Conservation (phyloP, 2,888 invertebrate genomes). For the Leptopterna dolabrata region DNA sequence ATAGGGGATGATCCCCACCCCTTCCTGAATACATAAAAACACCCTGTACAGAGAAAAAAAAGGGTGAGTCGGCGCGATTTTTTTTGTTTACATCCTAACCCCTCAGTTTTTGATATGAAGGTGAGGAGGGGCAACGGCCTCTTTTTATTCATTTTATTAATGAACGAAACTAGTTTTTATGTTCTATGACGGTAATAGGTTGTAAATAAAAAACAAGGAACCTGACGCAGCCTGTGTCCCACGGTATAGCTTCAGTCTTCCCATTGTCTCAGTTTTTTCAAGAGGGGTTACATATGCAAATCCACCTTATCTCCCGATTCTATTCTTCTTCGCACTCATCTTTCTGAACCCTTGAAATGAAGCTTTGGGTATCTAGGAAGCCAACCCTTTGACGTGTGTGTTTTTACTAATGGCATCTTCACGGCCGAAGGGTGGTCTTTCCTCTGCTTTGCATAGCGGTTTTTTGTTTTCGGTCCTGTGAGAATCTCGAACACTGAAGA, state of each 20-base stretch:
- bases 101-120: conserved; percentile 5
- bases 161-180: conserved; percentile 59
- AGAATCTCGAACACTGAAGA: conserved; percentile 34
- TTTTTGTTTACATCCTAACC: conserved; percentile 38
- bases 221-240: conserved; percentile 46
- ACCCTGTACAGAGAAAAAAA: not conserved
- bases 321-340: conserved; percentile 20
- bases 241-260: conserved; percentile 37
- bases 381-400: conserved; percentile 58
- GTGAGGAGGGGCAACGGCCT: not conserved
- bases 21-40: not conserved
- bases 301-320: conserved; percentile 26
- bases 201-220: conserved; percentile 58
- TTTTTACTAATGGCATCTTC: conserved; percentile 62
- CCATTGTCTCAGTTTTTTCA: conserved; percentile 53
- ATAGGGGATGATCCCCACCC: conserved; percentile 16
- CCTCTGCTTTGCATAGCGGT: conserved; percentile 29
- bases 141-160: conserved; percentile 51
- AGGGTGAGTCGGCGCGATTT: conserved; percentile 36
- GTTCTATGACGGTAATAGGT: conserved; percentile 51
- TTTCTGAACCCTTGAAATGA: conserved; percentile 41
- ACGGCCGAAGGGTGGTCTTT: not conserved
- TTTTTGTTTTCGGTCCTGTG: conserved; percentile 35
- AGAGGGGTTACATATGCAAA: conserved; percentile 64
- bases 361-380: not conserved